Evolutionary conservation across 2,113 vertebrate genomes (phyloP).

Genomic region (Globicephala melas): DNA sequence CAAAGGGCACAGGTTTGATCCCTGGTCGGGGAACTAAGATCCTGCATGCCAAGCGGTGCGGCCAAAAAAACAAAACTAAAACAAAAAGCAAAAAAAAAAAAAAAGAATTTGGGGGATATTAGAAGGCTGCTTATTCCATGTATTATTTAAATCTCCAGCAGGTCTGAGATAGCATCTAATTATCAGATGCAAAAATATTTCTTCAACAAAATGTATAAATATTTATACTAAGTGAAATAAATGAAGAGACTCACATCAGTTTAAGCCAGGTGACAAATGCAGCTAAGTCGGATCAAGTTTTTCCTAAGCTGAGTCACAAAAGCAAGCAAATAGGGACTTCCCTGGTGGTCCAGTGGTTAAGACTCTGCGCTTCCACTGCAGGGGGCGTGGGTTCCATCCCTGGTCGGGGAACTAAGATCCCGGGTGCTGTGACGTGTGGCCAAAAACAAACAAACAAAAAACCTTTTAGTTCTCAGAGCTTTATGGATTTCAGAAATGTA

Average conservation of each 20-base stretch:
- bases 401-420: too few species aligned
- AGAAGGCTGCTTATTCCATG: background rate
- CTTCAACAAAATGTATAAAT: background rate
- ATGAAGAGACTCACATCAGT: background rate
- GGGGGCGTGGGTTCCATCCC: too few species aligned
- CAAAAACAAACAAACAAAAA: background rate
- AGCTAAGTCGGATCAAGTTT: background rate
- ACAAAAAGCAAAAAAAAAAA: background rate
- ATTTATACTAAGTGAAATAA: background rate
- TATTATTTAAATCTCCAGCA: background rate
- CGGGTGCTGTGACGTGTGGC: too few species aligned
- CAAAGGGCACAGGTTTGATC: background rate
- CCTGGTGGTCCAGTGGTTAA: too few species aligned
- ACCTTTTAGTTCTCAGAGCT: background rate
- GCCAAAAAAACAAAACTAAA: background rate
- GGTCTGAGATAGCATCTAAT: background rate
- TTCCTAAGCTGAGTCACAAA: background rate
- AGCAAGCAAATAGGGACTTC: background rate
- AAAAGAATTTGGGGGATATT: background rate
- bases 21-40: background rate
- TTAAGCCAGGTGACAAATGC: background rate
- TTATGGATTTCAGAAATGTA: background rate
- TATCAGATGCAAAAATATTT: background rate
- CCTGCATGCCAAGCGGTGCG: fast-evolving
- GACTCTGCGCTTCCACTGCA: too few species aligned